Evolutionary conservation across 2,113 vertebrate genomes (phyloP).

Genomic region (Gallinago media): DNA sequence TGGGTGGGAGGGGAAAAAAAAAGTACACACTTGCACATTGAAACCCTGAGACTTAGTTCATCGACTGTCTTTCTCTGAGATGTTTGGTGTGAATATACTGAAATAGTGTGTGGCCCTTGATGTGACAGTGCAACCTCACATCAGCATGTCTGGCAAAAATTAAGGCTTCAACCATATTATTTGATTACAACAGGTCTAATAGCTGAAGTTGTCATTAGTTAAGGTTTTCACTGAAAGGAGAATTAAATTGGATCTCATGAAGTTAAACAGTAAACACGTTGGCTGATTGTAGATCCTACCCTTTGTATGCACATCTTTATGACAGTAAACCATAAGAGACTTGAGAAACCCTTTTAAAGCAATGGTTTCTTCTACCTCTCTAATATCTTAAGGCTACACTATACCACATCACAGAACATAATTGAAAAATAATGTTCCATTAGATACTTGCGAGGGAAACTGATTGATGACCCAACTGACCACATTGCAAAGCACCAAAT

Average conservation of each 20-base stretch:
- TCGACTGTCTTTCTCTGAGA: not conserved
- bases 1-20: accelerated
- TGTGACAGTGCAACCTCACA: not conserved
- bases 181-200: not conserved
- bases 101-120: not conserved
- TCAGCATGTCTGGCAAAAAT: not conserved
- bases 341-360: not conserved
- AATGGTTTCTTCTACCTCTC: not conserved
- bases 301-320: not conserved
- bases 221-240: not conserved
- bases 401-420: not conserved
- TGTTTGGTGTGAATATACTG: not conserved
- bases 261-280: not conserved
- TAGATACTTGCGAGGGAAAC: not conserved
- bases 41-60: not conserved
- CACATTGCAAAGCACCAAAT: not conserved
- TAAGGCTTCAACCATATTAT: not conserved
- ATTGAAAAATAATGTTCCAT: not conserved
- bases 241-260: not conserved
- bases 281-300: not conserved
- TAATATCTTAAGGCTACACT: not conserved
- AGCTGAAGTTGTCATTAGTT: not conserved
- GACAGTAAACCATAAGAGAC: not conserved
- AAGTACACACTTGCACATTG: not conserved
- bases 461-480: not conserved